Evolutionary conservation across 2,113 vertebrate species (phyloP), one percentile per base, ranked within the genome.

Genomic region (Heliornis fulica): DNA sequence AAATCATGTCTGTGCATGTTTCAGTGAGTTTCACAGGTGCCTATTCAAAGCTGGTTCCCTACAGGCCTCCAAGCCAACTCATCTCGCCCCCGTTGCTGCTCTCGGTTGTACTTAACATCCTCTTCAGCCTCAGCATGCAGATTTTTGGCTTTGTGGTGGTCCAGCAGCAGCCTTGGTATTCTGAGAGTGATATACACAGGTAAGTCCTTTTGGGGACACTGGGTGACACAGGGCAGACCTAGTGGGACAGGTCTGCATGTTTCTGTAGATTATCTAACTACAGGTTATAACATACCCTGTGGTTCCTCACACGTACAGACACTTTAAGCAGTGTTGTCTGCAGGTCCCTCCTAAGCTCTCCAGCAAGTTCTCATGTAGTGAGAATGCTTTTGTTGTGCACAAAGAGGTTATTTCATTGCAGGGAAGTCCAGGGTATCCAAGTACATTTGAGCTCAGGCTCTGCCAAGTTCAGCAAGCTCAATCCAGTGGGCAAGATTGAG

Each of bases 11-110:
- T 78, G 7, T 71, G 29, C 32, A 17, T 93, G 56, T 97, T 95
- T 75, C 92, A 98, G 98, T 98, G 98, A 98, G 97, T 95, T 95
- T 98, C 95, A 98, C 98, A 25, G 97, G 95, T 56, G 98, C 98
- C 80, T 96, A 96, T 83, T 97, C 98, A 74, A 98, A 98, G 92
- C 95, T 98, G 92, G 97, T 96, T 60, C 97, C 98, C 51, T 97
- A 97, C 87, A 96, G 98, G n/a, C 98, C 98, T 45, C 97, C 97
- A 8, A 96, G 97, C 66, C 96, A 97, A 36, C 98, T 98, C 38
- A 75, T 97, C 83, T 98, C 98, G 2, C 98, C 98, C 15, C 98
- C 98, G 1, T 46, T 98, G 89, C 97, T 98, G 84, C 96, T 98
- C 14, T 98, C 98, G 16, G 97, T 98, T 69, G 82, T 97, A 21